Percentiles rank a stretch among this genome's conserved stretches.
Evolutionary conservation across 2,113 vertebrate species (phyloP).

Genomic region (Clarias batrachus): DNA sequence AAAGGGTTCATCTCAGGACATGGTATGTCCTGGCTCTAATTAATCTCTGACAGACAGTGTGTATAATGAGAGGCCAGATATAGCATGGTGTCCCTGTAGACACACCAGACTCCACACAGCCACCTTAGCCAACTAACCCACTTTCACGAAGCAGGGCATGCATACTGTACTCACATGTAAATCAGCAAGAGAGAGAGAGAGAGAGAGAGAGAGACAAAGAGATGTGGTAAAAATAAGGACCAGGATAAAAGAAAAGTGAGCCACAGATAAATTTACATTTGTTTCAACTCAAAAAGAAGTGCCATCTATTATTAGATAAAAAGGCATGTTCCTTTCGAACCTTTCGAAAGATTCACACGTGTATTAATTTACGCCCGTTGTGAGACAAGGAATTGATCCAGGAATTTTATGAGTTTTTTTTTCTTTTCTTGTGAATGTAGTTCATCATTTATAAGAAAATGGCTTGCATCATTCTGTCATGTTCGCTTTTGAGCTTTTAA

Average conservation of each 20-base stretch:
- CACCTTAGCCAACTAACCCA: conserved; percentile 67
- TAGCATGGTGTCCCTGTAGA: conserved; percentile 60
- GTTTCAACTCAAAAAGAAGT: background rate
- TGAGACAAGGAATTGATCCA: background rate
- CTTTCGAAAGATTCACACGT: background rate
- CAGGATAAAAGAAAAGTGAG: conserved; percentile 2
- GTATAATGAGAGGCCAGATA: conserved; percentile 70
- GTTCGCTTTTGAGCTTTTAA: background rate
- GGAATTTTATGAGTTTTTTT: background rate
- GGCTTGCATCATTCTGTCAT: background rate
- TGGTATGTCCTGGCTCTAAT: conserved; percentile 65
- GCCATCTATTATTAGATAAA: background rate
- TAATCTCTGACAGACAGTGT: conserved; percentile 68
- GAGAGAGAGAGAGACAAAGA: background rate
- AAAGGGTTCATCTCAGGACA: conserved; percentile 65
- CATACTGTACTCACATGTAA: conserved; percentile 1
- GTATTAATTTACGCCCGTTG: background rate
- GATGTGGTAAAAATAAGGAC: background rate
- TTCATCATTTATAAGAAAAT: background rate
- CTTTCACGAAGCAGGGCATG: conserved; percentile 30
- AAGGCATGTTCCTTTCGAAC: background rate
- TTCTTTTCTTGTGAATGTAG: background rate
- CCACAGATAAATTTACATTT: background rate
- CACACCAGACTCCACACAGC: conserved; percentile 63
- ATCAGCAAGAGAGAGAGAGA: background rate